Evolutionary conservation across 2,113 vertebrate species (phyloP), one percentile per base, ranked within the genome.

Genomic region (Chrysochloris asiatica): DNA sequence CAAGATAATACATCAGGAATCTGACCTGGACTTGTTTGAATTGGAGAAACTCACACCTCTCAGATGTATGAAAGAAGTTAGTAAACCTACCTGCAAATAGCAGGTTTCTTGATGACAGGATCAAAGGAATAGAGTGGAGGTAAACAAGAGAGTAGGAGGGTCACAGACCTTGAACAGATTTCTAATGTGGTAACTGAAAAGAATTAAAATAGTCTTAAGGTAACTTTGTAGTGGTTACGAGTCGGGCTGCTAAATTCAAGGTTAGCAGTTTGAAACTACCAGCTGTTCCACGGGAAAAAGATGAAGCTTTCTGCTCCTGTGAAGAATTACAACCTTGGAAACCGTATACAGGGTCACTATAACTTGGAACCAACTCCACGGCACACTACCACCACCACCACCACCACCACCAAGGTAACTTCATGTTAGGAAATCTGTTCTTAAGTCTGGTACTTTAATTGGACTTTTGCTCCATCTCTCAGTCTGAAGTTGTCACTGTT

Each of bases 391-490:
- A n/a, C n/a, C n/a, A n/a, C n/a, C n/a, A n/a, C n/a, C n/a, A n/a
- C n/a, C n/a, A n/a, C n/a, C n/a, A n/a, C n/a, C n/a, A n/a, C n/a
- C n/a, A n/a, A n/a, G n/a, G n/a, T 63, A 33, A 47, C 77, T 47
- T 0, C 2, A 6, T 0, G 0, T 48, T 76, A 67, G 71, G 48
- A 5, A 26, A 3, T 65, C 6, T 13, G 28, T 14, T 78, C 75
- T 73, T 10, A 26, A 0, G 6, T 16, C 63, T 1, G 2, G 28
- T 11, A 3, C 54, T 41, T 65, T 17, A 7, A 17, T 19, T 71
- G 45, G 54, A 10, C 8, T 54, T 81, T 52, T 36, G 41, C 65
- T 56, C 21, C 0, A 3, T 38, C 52, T 92, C 45, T 79, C n/a
- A 33, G 26, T 41, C 26, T 4, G 26, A 21, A 83, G 47, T 24